These are phyloP conservation scores for Nyctalus aviator DNA, from an alignment of 2,797 vertebrate genomes.

Conservation along the genomic window DNA sequence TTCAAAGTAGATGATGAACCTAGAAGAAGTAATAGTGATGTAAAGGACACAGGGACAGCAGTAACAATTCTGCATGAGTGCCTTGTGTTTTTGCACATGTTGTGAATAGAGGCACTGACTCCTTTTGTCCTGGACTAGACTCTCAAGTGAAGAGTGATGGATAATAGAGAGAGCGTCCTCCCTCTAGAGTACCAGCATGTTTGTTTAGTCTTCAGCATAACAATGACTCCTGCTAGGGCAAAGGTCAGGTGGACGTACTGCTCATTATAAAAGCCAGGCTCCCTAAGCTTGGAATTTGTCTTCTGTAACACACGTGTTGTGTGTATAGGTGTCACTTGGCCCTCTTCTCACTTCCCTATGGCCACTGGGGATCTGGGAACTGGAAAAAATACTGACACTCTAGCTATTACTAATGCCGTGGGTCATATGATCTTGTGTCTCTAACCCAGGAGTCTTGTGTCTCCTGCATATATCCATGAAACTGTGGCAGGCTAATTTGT, in stretches of 20 bases:
- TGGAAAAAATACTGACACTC: not conserved
- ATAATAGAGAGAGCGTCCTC: not conserved
- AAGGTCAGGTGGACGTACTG: not conserved
- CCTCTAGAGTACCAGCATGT: not conserved
- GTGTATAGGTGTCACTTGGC: not conserved
- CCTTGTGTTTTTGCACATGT: not conserved
- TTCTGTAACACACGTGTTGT: not conserved
- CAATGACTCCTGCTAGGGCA: not conserved
- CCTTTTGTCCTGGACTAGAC: not conserved
- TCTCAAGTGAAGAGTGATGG: not conserved
- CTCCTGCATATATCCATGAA: constrained; percentile 6
- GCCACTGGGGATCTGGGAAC: not conserved
- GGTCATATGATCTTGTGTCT: constrained; percentile 17
- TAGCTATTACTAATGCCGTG: not conserved
- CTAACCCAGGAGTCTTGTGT: not conserved
- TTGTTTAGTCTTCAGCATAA: not conserved
- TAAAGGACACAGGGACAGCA: not conserved
- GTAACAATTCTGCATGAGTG: not conserved
- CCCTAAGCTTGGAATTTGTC: not conserved
- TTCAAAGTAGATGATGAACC: too few relatives aligned
- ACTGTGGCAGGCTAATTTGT: not conserved
- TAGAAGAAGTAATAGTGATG: not conserved
- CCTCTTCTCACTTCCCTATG: not conserved
- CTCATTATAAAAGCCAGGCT: not conserved
- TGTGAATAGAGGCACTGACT: not conserved